Conservation (phyloP, 2,113 vertebrate genomes). For the Bujurquina vittata region DNA sequence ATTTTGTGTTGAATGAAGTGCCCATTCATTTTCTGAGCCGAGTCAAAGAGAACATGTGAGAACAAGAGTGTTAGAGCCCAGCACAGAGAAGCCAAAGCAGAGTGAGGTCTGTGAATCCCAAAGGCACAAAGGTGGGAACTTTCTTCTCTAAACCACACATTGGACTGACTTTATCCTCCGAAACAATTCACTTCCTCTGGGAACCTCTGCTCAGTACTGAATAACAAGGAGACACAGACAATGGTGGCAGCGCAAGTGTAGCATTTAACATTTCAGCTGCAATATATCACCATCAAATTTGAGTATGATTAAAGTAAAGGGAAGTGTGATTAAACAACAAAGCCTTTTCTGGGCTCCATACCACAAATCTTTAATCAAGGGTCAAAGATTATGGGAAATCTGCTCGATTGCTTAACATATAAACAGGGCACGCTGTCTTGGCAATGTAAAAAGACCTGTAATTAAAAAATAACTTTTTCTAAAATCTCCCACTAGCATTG, state of each 20-base stretch:
- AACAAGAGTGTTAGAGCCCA: constrained; percentile 24
- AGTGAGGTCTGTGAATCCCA: constrained; percentile 25
- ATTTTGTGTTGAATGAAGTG: constrained; percentile 11
- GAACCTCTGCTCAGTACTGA: constrained; percentile 19
- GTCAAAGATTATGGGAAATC: not conserved
- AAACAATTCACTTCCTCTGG: constrained; percentile 48
- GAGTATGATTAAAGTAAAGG: not conserved
- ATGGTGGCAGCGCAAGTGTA: constrained; percentile 16
- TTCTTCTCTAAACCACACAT: constrained; percentile 30
- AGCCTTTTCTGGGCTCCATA: not conserved
- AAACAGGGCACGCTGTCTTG: not conserved
- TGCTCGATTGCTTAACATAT: not conserved
- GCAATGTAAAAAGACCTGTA: not conserved
- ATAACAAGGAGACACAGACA: constrained; percentile 34
- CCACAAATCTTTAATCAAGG: not conserved
- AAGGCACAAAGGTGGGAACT: constrained; percentile 59
- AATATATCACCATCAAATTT: constrained; percentile 3
- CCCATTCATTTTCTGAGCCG: constrained; percentile 42
- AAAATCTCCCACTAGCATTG: not conserved
- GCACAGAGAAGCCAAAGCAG: constrained; percentile 18
- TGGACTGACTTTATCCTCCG: not conserved
- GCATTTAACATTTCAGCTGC: not conserved
- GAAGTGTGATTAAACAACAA: constrained; percentile 23
- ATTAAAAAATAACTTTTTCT: not conserved
- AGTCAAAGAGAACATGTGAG: constrained; percentile 35